These are phyloP conservation scores for Anthophora plumipes DNA, from an alignment of 2,888 invertebrate species.

Conservation along the genomic window DNA sequence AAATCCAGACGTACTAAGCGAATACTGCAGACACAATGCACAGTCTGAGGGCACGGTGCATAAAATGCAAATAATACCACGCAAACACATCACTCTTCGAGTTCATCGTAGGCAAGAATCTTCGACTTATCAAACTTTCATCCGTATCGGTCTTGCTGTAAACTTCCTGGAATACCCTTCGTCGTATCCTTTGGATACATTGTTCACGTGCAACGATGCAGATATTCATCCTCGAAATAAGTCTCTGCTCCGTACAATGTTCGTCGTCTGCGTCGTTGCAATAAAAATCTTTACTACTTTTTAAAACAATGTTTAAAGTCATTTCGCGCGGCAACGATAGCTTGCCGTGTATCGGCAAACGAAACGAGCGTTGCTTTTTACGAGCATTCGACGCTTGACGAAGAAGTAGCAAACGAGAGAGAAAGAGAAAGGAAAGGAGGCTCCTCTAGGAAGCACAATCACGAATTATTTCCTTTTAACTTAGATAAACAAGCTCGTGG, in stretches of 20 bases:
- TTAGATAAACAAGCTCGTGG: conserved; percentile 34
- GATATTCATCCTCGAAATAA: conserved; percentile 4
- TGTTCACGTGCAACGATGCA: background rate
- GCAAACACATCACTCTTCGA: background rate
- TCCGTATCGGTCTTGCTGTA: background rate
- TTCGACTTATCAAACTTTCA: conserved; percentile 1
- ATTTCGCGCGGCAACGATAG: conserved; percentile 15
- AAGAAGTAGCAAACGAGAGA: background rate
- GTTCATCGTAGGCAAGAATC: background rate
- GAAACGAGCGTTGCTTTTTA: conserved; percentile 55
- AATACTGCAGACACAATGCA: background rate
- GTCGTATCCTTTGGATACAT: background rate
- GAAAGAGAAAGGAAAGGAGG: too few relatives aligned
- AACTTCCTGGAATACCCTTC: background rate
- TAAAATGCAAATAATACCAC: conserved; percentile 6
- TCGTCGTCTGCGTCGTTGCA: background rate
- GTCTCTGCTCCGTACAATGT: too few relatives aligned
- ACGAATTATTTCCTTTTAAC: conserved; percentile 53
- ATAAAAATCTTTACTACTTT: conserved; percentile 36
- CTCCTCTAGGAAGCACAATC: conserved; percentile 28
- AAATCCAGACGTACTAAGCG: background rate
- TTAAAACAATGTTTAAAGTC: conserved; percentile 46
- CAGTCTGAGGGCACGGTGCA: background rate
- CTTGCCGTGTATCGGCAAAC: conserved; percentile 26
- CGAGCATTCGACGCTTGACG: conserved; percentile 46